Base-by-base conservation (phyloP, 2,113 vertebrate genomes). In the Mormyrus iriodes region DNA sequence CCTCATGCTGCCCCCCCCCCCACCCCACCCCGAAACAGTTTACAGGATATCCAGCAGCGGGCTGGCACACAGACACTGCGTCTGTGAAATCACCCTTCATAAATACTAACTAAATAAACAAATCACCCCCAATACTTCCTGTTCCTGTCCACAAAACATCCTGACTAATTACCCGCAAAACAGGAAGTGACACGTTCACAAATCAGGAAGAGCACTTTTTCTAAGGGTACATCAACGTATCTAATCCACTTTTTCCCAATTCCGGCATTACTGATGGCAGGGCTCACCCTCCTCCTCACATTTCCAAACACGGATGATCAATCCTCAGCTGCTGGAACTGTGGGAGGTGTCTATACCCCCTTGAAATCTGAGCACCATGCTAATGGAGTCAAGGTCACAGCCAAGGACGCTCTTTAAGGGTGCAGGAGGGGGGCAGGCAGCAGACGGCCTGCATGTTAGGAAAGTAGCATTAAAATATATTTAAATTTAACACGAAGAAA, bases 21-120 rank as follows among this genome's bases (percentile, higher is more conserved):
- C 79, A 6, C 48, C 4, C 4, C n/a, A 51, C 48, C 27, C 12
- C 88, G 89, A 91, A 91, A 89, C 89, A 87, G 27, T 73, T 73
- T 15, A 73, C 10, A 35, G 65, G n/a, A 35, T 35, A 6, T 35
- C 69, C 69, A 39, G 27, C 13, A 1, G 12, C 35, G 31, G 31
- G 69, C 69, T 73, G 13, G 2, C 27, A 73, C 10, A 15, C 31
- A 31, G 65, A 73, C 65, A 15, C 3, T 73, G 51, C 9, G n/a
- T 35, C 65, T 35, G 69, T 39, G 13, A 39, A 17, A 39, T 31
- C 13, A 13, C 3, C 31, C 13, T 35, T 39, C 21, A 5, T 73
- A 17, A 27, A 65, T 65, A n/a, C n/a, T 65, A 73, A 17, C 10
- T 39, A 31, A 15, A 35, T 73, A 39, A 73, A 31, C 69, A 12